A percentile compares a stretch with the other conserved stretches of the same genome.
phyloP scores from a whole-genome alignment of 2,888 invertebrate genomes.

The Eupithecia centaureata region DNA sequence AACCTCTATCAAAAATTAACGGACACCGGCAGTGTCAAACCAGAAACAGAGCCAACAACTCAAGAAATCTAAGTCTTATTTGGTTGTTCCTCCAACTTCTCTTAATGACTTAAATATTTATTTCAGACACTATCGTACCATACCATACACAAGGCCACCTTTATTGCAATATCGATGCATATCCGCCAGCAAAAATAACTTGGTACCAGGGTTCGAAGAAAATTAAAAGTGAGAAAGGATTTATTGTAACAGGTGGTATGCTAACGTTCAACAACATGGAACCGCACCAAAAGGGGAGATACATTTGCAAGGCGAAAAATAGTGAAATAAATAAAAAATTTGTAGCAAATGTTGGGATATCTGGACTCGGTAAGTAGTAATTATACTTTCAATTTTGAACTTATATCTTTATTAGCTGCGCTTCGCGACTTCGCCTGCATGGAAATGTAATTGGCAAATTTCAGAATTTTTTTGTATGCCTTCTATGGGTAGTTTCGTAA shows the following conservation, averaged over 20 bases:
- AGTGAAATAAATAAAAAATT: background rate
- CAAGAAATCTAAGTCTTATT: background rate
- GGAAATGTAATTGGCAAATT: too few relatives aligned
- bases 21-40: too few relatives aligned
- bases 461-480: too few relatives aligned
- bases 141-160: constrained; percentile 25
- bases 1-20: too few relatives aligned
- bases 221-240: background rate
- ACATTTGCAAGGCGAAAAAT: constrained; percentile 1
- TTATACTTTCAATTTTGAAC: background rate
- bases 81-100: background rate
- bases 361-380: background rate
- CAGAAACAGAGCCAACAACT: background rate
- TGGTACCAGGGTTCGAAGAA: constrained; percentile 22
- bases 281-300: background rate
- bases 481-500: too few relatives aligned
- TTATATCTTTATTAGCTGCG: too few relatives aligned
- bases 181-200: constrained; percentile 31
- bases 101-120: background rate
- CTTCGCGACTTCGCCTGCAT: too few relatives aligned
- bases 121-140: constrained; percentile 20
- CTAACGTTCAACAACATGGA: background rate
- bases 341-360: background rate
- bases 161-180: constrained; percentile 28
- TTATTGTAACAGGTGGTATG: background rate